Base-by-base conservation (phyloP, 2,888 invertebrate species). In the Halocaridina rubra region DNA sequence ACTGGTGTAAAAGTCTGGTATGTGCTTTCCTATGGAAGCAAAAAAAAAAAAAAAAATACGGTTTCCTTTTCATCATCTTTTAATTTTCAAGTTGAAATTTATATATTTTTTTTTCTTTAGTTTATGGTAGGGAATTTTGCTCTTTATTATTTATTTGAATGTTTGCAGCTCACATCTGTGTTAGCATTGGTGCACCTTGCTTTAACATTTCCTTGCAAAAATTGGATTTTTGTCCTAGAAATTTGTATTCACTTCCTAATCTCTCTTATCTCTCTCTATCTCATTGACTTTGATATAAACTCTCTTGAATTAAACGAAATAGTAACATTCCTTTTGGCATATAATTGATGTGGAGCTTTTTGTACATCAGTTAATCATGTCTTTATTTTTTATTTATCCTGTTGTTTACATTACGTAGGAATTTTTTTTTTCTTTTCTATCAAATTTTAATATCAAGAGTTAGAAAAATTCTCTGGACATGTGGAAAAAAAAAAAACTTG, bases 81-180 rank as follows among this genome's bases (percentile, higher is more conserved):
- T 30, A 69, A n/a, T 69, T 69, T 69, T 30, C 27, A 27, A 69
- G 32, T 69, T 30, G 13, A 71, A 77, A 57, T 82, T 72, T 39
- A 71, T 77, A 30, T 67, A 69, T 33, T 33, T 24, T 61, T 82
- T 72, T 82, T 39, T 78, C 39, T 30, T 84, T 72, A 78, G 69
- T 78, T 82, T 84, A 78, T 74, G 79, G 84, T 71, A 72, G 74
- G 84, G 74, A 74, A 32, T 71, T 71, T 80, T n/a, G n/a, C n/a
- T n/a, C n/a, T 69, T 71, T 71, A 13, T 71, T 84, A 74, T 84
- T 84, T 84, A 79, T 84, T 84, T 39, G 79, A 84, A 64, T 84
- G 79, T 84, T 80, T 84, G 84, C 84, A 84, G 84, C 84, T 84
- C 84, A 84, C 84, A 84, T 84, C 79, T 84, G 84, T 84, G 84